These are phyloP conservation scores for Pseudorhiza aurosa DNA, from an alignment of 30 jellyfish, hydroid and myxozoan species.

Conservation along the genomic window DNA sequence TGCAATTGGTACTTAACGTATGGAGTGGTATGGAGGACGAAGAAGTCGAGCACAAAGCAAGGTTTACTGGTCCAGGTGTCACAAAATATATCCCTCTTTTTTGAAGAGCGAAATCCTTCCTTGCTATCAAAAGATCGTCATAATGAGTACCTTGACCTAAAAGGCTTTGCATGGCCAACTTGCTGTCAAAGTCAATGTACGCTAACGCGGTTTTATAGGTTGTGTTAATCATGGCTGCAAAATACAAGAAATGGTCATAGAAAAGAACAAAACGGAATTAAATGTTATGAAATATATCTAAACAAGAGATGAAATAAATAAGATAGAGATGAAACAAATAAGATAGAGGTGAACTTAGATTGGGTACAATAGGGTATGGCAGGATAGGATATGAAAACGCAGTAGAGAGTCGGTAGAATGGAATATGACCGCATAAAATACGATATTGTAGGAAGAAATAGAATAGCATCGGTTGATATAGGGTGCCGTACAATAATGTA, in stretches of 20 bases:
- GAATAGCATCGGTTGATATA: too few relatives aligned
- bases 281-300: too few relatives aligned
- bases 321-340: too few relatives aligned
- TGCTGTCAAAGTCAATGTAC: conserved; percentile 15
- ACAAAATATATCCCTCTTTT: background rate
- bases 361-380: too few relatives aligned
- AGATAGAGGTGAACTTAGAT: too few relatives aligned
- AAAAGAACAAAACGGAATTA: too few relatives aligned
- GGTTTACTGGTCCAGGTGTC: conserved; percentile 40
- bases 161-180: background rate
- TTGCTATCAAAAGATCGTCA: background rate
- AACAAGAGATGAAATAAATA: too few relatives aligned
- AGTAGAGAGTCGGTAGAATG: too few relatives aligned
- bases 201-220: background rate
- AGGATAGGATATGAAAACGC: too few relatives aligned
- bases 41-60: conserved; percentile 51
- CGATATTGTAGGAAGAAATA: too few relatives aligned
- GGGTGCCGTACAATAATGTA: too few relatives aligned
- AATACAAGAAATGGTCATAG: background rate
- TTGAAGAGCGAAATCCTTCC: background rate
- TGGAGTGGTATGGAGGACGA: background rate
- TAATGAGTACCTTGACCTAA: conserved; percentile 15
- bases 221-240: conserved; percentile 1
- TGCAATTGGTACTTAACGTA: background rate
- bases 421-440: too few relatives aligned